phyloP scores from a whole-genome alignment of 1,140 invertebrate species.

The Aphelenchoides besseyi region DNA sequence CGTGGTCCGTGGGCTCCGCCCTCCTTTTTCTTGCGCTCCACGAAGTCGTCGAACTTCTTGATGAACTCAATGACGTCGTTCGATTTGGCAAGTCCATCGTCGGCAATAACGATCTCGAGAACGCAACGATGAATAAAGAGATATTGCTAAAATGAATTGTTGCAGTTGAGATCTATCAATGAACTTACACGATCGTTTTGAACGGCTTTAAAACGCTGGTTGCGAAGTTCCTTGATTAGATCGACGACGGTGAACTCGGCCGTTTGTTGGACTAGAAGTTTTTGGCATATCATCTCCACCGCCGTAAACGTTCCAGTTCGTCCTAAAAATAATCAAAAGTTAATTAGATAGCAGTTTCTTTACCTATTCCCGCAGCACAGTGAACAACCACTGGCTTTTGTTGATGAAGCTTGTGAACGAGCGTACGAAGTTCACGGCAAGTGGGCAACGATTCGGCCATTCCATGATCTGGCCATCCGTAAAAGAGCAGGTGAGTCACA shows the following conservation, averaged over 20 bases:
- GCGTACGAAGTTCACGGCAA: conserved; percentile 41
- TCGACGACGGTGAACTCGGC: conserved; percentile 35
- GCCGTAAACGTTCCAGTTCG: conserved; percentile 46
- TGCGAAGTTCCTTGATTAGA: conserved; percentile 28
- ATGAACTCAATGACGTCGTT: conserved; percentile 33
- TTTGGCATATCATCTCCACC: conserved; percentile 36
- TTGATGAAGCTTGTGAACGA: conserved; percentile 37
- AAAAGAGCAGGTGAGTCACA: conserved; percentile 29
- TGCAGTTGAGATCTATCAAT: not conserved
- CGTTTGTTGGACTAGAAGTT: conserved; percentile 35
- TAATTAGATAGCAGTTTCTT: conserved; percentile 17
- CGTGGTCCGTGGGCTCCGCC: too few species aligned
- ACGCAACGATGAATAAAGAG: conserved; percentile 34
- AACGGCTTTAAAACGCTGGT: conserved; percentile 37
- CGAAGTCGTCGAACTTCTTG: conserved; percentile 33
- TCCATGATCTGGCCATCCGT: conserved; percentile 34
- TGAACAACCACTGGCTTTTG: conserved; percentile 40
- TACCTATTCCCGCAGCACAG: conserved; percentile 42
- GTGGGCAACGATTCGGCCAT: conserved; percentile 34
- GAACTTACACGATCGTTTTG: conserved; percentile 39
- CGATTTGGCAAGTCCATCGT: conserved; percentile 21
- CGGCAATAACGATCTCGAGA: conserved; percentile 31
- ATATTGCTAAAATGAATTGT: conserved; percentile 12
- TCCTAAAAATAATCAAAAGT: conserved; percentile 26
- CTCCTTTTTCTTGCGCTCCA: conserved; percentile 32